Base-by-base conservation (phyloP, 2,797 vertebrate species). In the Paguma larvata region DNA sequence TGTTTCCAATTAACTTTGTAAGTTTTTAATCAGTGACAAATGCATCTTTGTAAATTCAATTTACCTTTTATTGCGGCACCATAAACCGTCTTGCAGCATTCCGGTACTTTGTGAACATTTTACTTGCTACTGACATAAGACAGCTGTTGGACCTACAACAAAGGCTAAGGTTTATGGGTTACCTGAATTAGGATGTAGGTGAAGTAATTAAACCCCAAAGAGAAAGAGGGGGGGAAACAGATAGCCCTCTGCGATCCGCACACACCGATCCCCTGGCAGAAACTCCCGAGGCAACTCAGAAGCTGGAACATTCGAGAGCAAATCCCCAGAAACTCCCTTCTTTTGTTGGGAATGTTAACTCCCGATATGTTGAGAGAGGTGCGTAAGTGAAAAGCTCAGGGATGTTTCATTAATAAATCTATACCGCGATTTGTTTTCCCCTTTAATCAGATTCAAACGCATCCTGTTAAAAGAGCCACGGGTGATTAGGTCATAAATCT, bases 121-220 rank as follows among this genome's bases (percentile, higher is more conserved):
- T 99, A 99, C 99, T 99, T 99, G 99, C 99, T 99, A 99, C 99
- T 99, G 99, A 99, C 99, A 99, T 99, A 99, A 99, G 94, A 98
- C 99, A 99, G 99, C 99, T 99, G 99, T 99, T 98, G 98, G 99
- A 99, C 99, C 99, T 99, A 99, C 99, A 99, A 99, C 99, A 99
- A 99, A 99, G 99, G 99, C 99, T 98, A 98, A 98, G 98, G 98
- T 99, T 99, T 99, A 99, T 99, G 99, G 99, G 99, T 99, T 99
- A 99, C 99, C 99, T 99, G 99, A 99, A 99, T 99, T 99, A 99
- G 99, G 99, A 99, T 99, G 99, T 99, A 99, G 99, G 99, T 99
- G 99, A 99, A 99, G 99, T 99, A 99, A 99, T 99, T 99, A 99
- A 99, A 99, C 98, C 99, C 99, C 99, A 99, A 98, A 99, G 99